A percentile compares a stretch with the other conserved stretches of the same genome.
phyloP scores from a whole-genome alignment of 1,140 invertebrate genomes.

The Halotydeus destructor region DNA sequence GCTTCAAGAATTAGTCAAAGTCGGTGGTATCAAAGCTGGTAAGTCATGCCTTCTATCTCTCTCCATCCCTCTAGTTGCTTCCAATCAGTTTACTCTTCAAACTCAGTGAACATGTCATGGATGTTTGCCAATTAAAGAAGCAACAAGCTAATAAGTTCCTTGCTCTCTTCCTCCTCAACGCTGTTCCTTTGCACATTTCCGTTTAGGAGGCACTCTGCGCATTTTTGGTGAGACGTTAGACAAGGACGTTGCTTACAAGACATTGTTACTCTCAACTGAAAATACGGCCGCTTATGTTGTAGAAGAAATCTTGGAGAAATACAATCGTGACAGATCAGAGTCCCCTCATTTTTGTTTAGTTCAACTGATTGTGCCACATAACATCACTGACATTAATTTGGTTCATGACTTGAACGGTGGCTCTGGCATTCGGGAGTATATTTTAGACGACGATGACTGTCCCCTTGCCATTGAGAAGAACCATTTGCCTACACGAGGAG shows the following conservation, averaged over 20 bases:
- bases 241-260: slow-evolving; percentile 95
- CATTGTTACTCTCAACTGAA: slow-evolving; percentile 71
- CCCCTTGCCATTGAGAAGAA: slow-evolving; percentile 55
- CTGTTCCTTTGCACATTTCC: background rate
- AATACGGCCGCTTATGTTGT: slow-evolving; percentile 80
- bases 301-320: slow-evolving; percentile 89
- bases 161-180: background rate
- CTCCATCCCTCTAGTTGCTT: no score
- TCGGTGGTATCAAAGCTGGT: slow-evolving; percentile 42
- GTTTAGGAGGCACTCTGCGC: slow-evolving; percentile 67
- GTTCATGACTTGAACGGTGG: slow-evolving; percentile 9
- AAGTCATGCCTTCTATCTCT: background rate
- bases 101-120: background rate
- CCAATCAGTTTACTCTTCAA: no score
- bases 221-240: slow-evolving; percentile 93
- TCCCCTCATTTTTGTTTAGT: slow-evolving; percentile 78
- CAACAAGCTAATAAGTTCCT: background rate
- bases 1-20: slow-evolving; percentile 77
- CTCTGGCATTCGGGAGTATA: slow-evolving; percentile 39
- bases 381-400: slow-evolving; percentile 4
- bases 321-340: slow-evolving; percentile 70
- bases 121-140: background rate
- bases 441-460: slow-evolving; percentile 90
- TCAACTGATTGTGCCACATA: slow-evolving; percentile 36
- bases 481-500: slow-evolving; percentile 38